phyloP scores from a whole-genome alignment of 2,113 vertebrate species.

The Trogon surrucura region DNA sequence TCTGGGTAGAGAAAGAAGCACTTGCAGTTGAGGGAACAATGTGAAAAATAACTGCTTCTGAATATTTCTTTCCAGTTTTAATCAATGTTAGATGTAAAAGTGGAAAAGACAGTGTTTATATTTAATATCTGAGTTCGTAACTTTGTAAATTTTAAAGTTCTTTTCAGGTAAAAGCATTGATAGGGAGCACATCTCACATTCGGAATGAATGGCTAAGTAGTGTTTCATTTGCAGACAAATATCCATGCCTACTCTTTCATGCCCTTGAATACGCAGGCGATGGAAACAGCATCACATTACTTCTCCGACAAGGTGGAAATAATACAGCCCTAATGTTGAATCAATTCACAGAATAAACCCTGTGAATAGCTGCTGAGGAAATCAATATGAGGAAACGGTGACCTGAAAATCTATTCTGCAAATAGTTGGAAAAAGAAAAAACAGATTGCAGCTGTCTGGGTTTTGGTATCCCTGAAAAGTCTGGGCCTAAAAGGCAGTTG shows the following conservation, averaged over 20 bases:
- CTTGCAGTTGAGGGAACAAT: neutral
- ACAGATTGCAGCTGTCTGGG: neutral
- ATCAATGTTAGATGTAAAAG: neutral
- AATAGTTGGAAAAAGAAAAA: neutral
- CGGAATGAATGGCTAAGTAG: neutral
- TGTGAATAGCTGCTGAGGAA: neutral
- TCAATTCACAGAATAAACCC: constrained; percentile 34
- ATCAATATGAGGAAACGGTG: constrained; percentile 17
- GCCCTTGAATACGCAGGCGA: constrained; percentile 17
- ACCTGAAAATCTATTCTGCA: neutral
- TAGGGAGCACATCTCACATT: neutral
- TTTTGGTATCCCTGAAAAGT: neutral
- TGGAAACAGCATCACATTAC: constrained; percentile 9
- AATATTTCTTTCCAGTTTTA: constrained; percentile 2
- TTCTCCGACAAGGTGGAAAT: neutral
- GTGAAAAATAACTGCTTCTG: neutral
- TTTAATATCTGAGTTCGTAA: neutral
- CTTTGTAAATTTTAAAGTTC: neutral
- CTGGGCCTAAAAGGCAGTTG: neutral
- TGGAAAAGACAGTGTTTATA: neutral
- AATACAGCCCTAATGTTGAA: constrained; percentile 1
- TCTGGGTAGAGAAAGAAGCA: neutral
- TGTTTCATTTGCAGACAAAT: neutral
- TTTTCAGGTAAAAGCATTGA: neutral
- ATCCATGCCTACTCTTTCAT: neutral